Conservation (phyloP, 2,888 invertebrate species). For the Eupithecia tripunctaria region DNA sequence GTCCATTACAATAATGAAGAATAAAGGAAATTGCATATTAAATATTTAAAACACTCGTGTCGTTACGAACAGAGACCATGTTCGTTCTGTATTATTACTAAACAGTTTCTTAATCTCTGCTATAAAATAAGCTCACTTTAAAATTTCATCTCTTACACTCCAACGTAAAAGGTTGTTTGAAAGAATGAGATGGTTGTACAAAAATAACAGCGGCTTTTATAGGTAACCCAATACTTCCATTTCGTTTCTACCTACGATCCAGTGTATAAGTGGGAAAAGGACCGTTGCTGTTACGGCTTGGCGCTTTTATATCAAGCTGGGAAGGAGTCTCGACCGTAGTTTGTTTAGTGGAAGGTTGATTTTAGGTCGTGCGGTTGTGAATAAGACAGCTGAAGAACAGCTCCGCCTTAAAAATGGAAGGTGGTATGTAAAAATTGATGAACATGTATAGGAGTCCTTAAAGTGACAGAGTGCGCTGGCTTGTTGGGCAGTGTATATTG, state of each 20-base stretch:
- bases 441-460: conserved; percentile 85
- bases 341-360: not conserved
- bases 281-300: conserved; percentile 65
- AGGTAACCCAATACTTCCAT: conserved; percentile 55
- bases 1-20: conserved; percentile 72
- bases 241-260: conserved; percentile 65
- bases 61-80: conserved; percentile 77
- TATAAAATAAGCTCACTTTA: conserved; percentile 55
- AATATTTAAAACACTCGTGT: conserved; percentile 80
- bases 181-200: conserved; percentile 57
- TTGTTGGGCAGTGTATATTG: conserved; percentile 83
- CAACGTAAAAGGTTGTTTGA: conserved; percentile 49
- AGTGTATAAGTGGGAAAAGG: conserved; percentile 67
- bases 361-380: conserved; percentile 43
- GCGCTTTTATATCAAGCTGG: conserved; percentile 51
- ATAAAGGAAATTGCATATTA: conserved; percentile 81
- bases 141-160: conserved; percentile 62
- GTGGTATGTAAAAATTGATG: conserved; percentile 85
- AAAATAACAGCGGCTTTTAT: conserved; percentile 47
- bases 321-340: conserved; percentile 45
- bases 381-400: conserved; percentile 75
- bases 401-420: conserved; percentile 85
- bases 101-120: conserved; percentile 79
- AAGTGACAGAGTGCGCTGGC: conserved; percentile 84
- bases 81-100: conserved; percentile 80